Percentiles rank a stretch among this genome's conserved stretches.
Conservation (phyloP, 2,797 vertebrate species). For the Sphenodon punctatus region DNA sequence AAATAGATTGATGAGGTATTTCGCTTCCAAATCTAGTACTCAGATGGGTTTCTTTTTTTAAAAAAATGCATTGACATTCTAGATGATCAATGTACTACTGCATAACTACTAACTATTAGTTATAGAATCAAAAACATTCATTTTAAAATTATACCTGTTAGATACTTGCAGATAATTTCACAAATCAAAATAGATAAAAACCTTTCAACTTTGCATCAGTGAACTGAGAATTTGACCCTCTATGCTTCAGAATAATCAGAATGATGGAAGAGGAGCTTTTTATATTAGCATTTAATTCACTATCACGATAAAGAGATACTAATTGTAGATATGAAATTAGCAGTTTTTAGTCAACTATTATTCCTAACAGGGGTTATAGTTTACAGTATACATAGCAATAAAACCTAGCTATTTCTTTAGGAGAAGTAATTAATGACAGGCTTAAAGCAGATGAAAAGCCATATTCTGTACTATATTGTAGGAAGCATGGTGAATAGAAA, state of each 20-base stretch:
- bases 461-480: neutral
- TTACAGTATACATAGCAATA: neutral
- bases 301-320: neutral
- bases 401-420: no score
- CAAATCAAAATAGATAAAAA: slow-evolving; percentile 61
- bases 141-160: neutral
- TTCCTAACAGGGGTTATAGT: neutral
- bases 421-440: no score
- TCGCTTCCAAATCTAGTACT: slow-evolving; percentile 13
- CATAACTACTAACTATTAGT: neutral
- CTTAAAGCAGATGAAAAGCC: neutral
- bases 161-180: slow-evolving; percentile 43
- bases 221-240: neutral
- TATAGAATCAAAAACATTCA: neutral
- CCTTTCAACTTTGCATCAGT: slow-evolving; percentile 1
- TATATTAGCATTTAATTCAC: neutral
- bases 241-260: neutral
- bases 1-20: slow-evolving; percentile 5
- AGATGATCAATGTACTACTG: neutral
- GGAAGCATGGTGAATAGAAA: neutral
- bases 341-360: neutral
- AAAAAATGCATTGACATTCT: neutral
- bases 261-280: neutral
- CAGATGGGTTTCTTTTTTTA: neutral
- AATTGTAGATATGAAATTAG: neutral